A percentile compares a stretch with the other conserved stretches of the same genome.
Evolutionary conservation across 1,140 invertebrate genomes (phyloP).

Genomic region (Daktulosphaira vitifoliae): DNA sequence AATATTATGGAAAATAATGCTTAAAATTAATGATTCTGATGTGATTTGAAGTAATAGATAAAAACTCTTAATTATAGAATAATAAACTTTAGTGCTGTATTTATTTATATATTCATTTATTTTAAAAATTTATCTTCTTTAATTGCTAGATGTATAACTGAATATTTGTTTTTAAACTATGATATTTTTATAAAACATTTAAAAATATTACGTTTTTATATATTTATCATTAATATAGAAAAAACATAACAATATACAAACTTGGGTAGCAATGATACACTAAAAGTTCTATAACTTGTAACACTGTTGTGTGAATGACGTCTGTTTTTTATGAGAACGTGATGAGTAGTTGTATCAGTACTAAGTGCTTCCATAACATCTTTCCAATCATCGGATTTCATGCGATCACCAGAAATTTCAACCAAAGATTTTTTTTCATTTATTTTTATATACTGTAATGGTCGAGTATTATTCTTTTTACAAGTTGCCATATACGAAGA

Average conservation of each 20-base stretch:
- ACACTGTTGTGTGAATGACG: conserved; percentile 36
- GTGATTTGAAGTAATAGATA: no score
- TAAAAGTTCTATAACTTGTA: background rate
- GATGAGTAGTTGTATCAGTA: conserved; percentile 53
- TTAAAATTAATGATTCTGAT: no score
- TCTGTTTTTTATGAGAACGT: conserved; percentile 47
- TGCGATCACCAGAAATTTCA: conserved; percentile 46
- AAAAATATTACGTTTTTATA: no score
- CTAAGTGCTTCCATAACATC: conserved; percentile 57
- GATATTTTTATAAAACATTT: no score
- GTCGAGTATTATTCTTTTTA: background rate
- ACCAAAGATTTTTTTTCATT: background rate
- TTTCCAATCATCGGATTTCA: conserved; percentile 60
- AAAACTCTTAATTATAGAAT: no score
- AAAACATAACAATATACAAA: background rate
- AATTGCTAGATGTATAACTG: no score
- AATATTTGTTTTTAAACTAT: no score
- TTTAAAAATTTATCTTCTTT: no score
- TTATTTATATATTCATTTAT: no score
- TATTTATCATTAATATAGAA: no score
- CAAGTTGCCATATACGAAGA: background rate
- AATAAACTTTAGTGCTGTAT: no score
- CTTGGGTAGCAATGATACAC: background rate
- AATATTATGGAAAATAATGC: no score
- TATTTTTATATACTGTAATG: background rate